Conservation (phyloP, 2,113 vertebrate genomes). For the Oncorhynchus kisutch region DNA sequence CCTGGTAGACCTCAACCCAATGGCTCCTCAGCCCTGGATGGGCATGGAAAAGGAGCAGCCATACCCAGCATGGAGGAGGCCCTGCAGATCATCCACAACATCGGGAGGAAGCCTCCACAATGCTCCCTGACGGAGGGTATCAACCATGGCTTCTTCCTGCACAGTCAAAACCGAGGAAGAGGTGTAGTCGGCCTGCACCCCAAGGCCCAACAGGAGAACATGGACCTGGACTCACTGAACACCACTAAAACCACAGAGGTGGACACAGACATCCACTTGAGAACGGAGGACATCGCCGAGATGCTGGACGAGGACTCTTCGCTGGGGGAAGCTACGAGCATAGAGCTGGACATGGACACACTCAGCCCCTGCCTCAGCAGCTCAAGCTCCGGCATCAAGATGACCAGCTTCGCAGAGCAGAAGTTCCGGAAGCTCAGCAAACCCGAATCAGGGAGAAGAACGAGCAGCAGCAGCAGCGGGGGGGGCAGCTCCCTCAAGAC, state of each 20-base stretch:
- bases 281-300: conserved; percentile 90
- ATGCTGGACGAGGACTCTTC: conserved; percentile 96
- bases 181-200: conserved; percentile 54
- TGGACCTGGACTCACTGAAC: conserved; percentile 69
- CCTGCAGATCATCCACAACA: conserved; percentile 89
- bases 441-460: conserved; percentile 69
- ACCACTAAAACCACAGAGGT: conserved; percentile 88
- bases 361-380: conserved; percentile 82
- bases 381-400: conserved; percentile 82
- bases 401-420: conserved; percentile 98
- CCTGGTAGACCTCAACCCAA: conserved; percentile 47
- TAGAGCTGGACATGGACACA: conserved; percentile 92
- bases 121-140: conserved; percentile 71
- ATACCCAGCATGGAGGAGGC: conserved; percentile 90
- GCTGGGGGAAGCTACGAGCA: conserved; percentile 90
- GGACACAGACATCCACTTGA: conserved; percentile 93
- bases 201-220: too few species aligned
- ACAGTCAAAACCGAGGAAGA: conserved; percentile 75
- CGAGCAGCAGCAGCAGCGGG: conserved; percentile 57
- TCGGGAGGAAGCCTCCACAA: conserved; percentile 67
- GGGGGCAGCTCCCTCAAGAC: conserved; percentile 89
- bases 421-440: conserved; percentile 86
- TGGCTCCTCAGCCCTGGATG: conserved; percentile 18
- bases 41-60: conserved; percentile 70
- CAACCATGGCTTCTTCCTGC: conserved; percentile 92